A percentile compares a stretch with the other conserved stretches of the same genome.
Conservation (phyloP, 2,113 vertebrate genomes). For the Pionites leucogaster region DNA sequence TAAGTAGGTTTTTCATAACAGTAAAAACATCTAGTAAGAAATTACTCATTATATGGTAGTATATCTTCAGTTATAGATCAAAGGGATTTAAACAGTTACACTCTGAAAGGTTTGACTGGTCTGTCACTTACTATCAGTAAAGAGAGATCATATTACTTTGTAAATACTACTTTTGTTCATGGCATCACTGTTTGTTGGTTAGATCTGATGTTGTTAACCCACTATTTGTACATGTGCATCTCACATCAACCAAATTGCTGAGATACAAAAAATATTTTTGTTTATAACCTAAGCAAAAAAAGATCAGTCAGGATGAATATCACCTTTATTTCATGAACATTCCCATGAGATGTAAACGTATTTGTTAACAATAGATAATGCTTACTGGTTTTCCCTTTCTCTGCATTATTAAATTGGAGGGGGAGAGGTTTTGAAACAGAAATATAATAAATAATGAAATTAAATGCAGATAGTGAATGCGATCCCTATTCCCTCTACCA, state of each 20-base stretch:
- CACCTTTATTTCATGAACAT: neutral
- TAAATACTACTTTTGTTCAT: neutral
- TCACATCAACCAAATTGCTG: neutral
- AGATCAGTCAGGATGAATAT: neutral
- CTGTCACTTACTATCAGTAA: neutral
- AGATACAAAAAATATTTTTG: neutral
- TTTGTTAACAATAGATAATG: neutral
- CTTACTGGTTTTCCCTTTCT: neutral
- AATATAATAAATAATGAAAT: neutral
- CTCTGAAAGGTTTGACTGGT: neutral
- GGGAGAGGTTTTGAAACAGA: neutral
- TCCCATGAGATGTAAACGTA: neutral
- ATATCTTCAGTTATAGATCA: neutral
- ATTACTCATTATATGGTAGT: neutral
- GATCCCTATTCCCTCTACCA: neutral
- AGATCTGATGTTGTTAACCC: neutral
- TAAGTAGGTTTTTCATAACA: neutral
- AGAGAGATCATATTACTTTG: neutral
- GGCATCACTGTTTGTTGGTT: neutral
- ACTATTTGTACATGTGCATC: neutral
- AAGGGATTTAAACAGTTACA: neutral
- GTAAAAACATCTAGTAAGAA: neutral
- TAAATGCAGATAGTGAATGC: neutral
- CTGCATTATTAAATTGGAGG: neutral
- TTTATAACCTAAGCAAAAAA: neutral